A percentile compares a stretch with the other conserved stretches of the same genome.
Evolutionary conservation across 1,140 invertebrate genomes (phyloP).

Genomic region (Thaumetopoea pityocampa): DNA sequence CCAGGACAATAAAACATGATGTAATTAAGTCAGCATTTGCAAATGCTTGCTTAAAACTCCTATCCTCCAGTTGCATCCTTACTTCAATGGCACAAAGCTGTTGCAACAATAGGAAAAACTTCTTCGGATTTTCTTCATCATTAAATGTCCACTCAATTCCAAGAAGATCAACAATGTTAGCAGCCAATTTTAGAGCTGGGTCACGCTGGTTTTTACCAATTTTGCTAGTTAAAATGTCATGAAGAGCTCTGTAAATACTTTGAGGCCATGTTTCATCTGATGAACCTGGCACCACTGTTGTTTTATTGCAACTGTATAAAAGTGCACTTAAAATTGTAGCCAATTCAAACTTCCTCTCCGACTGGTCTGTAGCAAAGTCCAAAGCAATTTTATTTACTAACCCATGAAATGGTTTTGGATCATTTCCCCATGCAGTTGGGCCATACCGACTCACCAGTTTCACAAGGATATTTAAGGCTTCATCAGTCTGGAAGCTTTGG

Average conservation of each 20-base stretch:
- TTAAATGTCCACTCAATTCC: constrained; percentile 89
- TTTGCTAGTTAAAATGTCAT: constrained; percentile 90
- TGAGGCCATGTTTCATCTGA: constrained; percentile 85
- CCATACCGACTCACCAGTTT: constrained; percentile 83
- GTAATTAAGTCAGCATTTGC: constrained; percentile 85
- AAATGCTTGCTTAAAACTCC: constrained; percentile 86
- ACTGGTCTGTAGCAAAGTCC: constrained; percentile 91
- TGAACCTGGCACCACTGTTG: constrained; percentile 77
- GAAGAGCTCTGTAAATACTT: constrained; percentile 85
- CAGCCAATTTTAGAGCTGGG: constrained; percentile 88
- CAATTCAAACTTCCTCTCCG: constrained; percentile 91
- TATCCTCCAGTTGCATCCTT: constrained; percentile 93
- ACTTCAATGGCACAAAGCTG: constrained; percentile 94
- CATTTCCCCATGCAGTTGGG: constrained; percentile 82
- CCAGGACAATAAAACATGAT: constrained; percentile 89
- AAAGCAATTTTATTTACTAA: constrained; percentile 89
- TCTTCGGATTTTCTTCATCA: constrained; percentile 86
- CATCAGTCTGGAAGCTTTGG: constrained; percentile 91
- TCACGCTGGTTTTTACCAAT: constrained; percentile 91
- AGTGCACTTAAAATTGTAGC: constrained; percentile 85
- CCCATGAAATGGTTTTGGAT: constrained; percentile 85
- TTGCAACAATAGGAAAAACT: constrained; percentile 89
- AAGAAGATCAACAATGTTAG: constrained; percentile 87
- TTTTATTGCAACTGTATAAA: constrained; percentile 83
- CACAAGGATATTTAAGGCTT: constrained; percentile 87